Conservation (phyloP, 2,797 vertebrate genomes). For the Enteromius radiatus region DNA sequence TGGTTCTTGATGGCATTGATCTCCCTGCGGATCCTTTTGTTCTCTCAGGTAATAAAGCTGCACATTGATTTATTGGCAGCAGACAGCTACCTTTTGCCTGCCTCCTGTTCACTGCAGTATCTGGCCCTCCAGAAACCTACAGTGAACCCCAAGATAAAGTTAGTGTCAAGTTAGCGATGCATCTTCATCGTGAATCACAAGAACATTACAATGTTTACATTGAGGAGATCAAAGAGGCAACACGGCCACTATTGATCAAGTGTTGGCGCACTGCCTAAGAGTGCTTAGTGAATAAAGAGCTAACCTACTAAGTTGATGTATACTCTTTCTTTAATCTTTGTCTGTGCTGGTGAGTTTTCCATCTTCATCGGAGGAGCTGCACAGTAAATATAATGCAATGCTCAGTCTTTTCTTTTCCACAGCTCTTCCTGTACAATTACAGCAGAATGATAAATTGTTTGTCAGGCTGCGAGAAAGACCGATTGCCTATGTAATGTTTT, state of each 20-base stretch:
- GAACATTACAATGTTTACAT: conserved; percentile 50
- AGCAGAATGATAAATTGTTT: conserved; percentile 46
- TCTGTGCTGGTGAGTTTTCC: conserved; percentile 39
- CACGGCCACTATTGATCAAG: conserved; percentile 44
- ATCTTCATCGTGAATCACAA: conserved; percentile 55
- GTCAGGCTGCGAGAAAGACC: conserved; percentile 42
- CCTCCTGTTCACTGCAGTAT: conserved; percentile 59
- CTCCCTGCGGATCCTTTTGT: conserved; percentile 76
- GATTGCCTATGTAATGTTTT: conserved; percentile 52
- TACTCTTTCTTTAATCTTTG: conserved; percentile 27
- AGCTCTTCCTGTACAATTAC: conserved; percentile 26
- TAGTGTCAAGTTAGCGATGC: conserved; percentile 35
- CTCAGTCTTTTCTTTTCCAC: conserved; percentile 1
- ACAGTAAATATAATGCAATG: conserved; percentile 19
- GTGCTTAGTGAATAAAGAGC: conserved; percentile 31
- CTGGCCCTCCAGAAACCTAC: conserved; percentile 45
- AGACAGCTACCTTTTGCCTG: conserved; percentile 75
- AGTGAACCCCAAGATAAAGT: conserved; percentile 32
- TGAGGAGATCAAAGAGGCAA: conserved; percentile 37
- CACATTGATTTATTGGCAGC: conserved; percentile 79
- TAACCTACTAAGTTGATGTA: conserved; percentile 29
- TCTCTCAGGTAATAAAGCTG: conserved; percentile 81
- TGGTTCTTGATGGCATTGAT: conserved; percentile 72
- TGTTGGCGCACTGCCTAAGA: conserved; percentile 11
- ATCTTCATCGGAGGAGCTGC: conserved; percentile 33